These are phyloP conservation scores for Buathra laborator DNA, from an alignment of 2,888 invertebrate species.

Conservation along the genomic window DNA sequence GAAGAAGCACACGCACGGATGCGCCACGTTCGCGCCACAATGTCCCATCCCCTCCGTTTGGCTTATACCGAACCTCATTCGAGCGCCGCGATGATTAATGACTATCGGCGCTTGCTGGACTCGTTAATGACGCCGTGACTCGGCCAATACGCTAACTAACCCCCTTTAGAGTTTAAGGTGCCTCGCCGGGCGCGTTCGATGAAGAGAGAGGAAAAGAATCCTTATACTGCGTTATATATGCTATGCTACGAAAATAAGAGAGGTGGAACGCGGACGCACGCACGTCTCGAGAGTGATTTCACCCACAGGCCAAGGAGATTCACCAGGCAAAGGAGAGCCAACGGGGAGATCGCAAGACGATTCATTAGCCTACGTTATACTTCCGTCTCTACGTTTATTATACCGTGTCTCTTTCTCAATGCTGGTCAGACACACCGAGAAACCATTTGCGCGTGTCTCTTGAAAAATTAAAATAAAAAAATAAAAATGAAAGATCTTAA, in stretches of 20 bases:
- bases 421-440: too few species aligned
- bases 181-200: constrained; percentile 31
- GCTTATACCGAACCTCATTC: constrained; percentile 13
- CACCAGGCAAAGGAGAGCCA: constrained; percentile 1
- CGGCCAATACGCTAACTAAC: constrained; percentile 83
- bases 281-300: constrained; percentile 38
- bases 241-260: constrained; percentile 13
- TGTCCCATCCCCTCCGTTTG: not conserved
- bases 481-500: too few species aligned
- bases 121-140: constrained; percentile 84
- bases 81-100: constrained; percentile 82
- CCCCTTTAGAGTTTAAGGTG: constrained; percentile 73
- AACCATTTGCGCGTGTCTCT: too few species aligned
- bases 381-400: constrained; percentile 24
- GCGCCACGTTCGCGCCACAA: constrained; percentile 65
- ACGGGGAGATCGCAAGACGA: not conserved
- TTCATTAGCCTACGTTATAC: constrained; percentile 45
- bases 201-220: constrained; percentile 43
- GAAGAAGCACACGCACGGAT: constrained; percentile 56
- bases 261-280: constrained; percentile 19
- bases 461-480: too few species aligned
- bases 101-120: constrained; percentile 76
- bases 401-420: too few species aligned
- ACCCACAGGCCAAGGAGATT: constrained; percentile 28
- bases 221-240: constrained; percentile 44